Base-by-base conservation (phyloP, 1,140 invertebrate species). In the Aphelinus atriplicis region DNA sequence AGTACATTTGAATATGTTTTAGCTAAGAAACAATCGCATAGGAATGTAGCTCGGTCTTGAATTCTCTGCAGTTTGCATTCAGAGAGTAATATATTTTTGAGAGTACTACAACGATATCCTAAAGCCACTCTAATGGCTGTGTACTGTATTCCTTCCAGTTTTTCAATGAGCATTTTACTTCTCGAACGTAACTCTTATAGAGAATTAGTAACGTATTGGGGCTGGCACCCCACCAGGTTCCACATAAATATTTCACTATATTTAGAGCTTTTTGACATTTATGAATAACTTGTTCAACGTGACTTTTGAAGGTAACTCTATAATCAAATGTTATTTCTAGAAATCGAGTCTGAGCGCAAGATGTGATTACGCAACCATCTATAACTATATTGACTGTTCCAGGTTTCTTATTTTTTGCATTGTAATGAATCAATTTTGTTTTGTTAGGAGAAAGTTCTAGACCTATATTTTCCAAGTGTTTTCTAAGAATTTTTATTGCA, bases 141-240 rank as follows among this genome's bases (percentile, higher is more conserved):
- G 47, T 60, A 58, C 55, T 69, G 67, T 1, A 69, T 69, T 69
- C 45, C 58, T 57, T 69, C 67, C 9, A 69, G 2, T 47, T 69
- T 69, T 1, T 58, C 26, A 26, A 45, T 9, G 6, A 47, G 1
- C n/a, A 47, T 48, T 58, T 58, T 10, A 7, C 47, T 7, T 6
- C 7, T 58, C 0, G 53, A 10, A 58, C 45, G 9, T 7, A 60
- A 26, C 57, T 60, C 1, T 60, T 60, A 26, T 60, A 60, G 5
- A 60, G 26, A 7, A 26, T 26, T 10, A 69, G 3, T 1, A 69
- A 10, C 1, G 46, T 45, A 46, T 46, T 7, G 1, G 67, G 56
- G 10, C 58, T 3, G 5, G 43, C 1, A 48, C 46, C 67, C 67
- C 67, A 69, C 67, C 67, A 69, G 4, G 56, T 69, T 3, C 67